Evolutionary conservation across 2,888 invertebrate species (phyloP).

Genomic region (Cancer borealis): DNA sequence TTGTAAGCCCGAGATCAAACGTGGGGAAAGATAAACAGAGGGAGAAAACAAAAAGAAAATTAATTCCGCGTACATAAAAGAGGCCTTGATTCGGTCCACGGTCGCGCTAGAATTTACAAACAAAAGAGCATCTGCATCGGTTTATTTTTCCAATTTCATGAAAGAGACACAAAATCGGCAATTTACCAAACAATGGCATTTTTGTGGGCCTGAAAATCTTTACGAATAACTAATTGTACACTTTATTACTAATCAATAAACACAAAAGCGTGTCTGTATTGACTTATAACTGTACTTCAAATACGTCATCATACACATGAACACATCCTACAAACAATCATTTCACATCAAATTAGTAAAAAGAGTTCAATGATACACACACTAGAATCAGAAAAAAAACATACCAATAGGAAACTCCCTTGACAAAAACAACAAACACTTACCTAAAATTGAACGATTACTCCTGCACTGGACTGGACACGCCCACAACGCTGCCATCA

Average conservation of each 20-base stretch:
- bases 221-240: neutral
- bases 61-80: neutral
- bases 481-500: neutral
- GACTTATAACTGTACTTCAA: neutral
- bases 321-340: neutral
- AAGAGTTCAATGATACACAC: neutral
- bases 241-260: neutral
- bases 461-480: neutral
- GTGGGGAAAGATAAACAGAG: neutral
- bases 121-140: neutral
- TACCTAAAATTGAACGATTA: neutral
- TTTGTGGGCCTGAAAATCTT: neutral
- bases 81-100: too few relatives aligned
- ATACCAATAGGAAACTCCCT: neutral
- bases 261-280: neutral
- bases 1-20: neutral
- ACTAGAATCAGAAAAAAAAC: neutral
- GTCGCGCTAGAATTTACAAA: neutral
- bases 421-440: conserved; percentile 9
- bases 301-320: neutral
- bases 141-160: neutral
- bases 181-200: neutral
- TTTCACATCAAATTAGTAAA: neutral
- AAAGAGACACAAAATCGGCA: neutral
- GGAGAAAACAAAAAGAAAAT: neutral